Percentiles rank a stretch among this genome's conserved stretches.
Evolutionary conservation across 2,113 vertebrate species (phyloP).

Genomic region (Progne subis): DNA sequence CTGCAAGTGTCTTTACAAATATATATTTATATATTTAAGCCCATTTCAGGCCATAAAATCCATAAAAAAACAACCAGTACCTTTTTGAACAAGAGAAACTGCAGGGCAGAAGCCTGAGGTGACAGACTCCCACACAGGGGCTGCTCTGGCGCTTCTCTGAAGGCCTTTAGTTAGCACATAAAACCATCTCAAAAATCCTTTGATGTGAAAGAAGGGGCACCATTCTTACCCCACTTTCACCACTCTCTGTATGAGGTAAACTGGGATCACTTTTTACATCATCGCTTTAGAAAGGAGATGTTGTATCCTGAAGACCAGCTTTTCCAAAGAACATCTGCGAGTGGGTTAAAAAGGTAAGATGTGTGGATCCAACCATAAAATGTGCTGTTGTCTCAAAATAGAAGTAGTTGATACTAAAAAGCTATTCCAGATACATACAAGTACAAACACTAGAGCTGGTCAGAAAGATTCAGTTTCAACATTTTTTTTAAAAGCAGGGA

Average conservation of each 20-base stretch:
- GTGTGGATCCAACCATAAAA: constrained; percentile 57
- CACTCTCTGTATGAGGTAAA: constrained; percentile 61
- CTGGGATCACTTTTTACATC: constrained; percentile 57
- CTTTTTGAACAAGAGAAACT: constrained; percentile 62
- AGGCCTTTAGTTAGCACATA: constrained; percentile 59
- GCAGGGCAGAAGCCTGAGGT: constrained; percentile 28
- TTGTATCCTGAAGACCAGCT: constrained; percentile 61
- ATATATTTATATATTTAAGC: constrained; percentile 77
- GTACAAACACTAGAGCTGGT: constrained; percentile 62
- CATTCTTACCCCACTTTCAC: not conserved
- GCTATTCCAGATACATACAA: constrained; percentile 76
- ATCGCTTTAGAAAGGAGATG: constrained; percentile 41
- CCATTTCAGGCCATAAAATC: constrained; percentile 67
- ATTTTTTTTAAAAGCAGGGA: not conserved
- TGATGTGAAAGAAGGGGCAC: not conserved
- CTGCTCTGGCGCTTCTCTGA: constrained; percentile 58
- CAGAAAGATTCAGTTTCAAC: constrained; percentile 45
- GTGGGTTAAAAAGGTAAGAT: constrained; percentile 27
- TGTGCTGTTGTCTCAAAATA: constrained; percentile 70
- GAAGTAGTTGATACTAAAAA: constrained; percentile 74
- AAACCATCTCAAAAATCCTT: constrained; percentile 28
- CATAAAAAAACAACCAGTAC: constrained; percentile 68
- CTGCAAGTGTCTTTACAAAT: constrained; percentile 77
- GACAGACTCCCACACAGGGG: constrained; percentile 44
- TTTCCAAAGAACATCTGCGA: constrained; percentile 47